Base-by-base conservation (phyloP, 2,888 invertebrate species). In the Temnothorax ravouxi region DNA sequence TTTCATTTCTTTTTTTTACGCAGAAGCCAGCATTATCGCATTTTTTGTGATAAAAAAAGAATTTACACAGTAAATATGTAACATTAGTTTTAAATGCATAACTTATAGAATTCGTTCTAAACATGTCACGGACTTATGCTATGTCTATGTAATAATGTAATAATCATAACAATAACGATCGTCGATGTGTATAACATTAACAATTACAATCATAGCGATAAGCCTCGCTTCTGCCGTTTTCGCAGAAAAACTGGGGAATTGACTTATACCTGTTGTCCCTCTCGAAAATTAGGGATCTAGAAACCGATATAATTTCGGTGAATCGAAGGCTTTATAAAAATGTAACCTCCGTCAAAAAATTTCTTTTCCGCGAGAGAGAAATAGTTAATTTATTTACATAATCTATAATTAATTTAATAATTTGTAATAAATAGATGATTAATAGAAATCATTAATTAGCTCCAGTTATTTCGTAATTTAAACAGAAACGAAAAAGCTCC, bases 271-370 rank as follows among this genome's bases (percentile, higher is more conserved):
- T 47, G 29, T 69, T 59, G 4, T 21, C 13, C 21, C 15, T 54
- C 8, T 18, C 66, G 29, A 67, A 13, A 69, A 59, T 69, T 18
- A 77, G 15, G 9, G 50, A 76, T 76, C 25, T n/a, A 25, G 59
- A 71, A 67, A 79, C 59, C 79, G 71, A 69, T 44, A 59, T 80
- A 71, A 80, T 71, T 71, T 80, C 38, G 2, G 13, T 25, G 21
- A 50, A 56, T 62, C 61, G 18, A 79, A 56, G 18, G 18, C 0
- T 62, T 50, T 2, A 3, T n/a, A 59, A 75, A 74, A 54, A 76
- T 44, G 1, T 38, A 18, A 64, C 0, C 18, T 25, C 2, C 8
- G 6, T 54, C 1, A 66, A 34, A 52, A 41, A 38, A 38, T 25
- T 15, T 54, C 54, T 21, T 44, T 66, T 41, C 25, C 41, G 1